Percentiles rank a stretch among this genome's conserved stretches.
These are phyloP conservation scores for Syngnathoides biaculeatus DNA, from an alignment of 2,113 vertebrate species.

Conservation along the genomic window DNA sequence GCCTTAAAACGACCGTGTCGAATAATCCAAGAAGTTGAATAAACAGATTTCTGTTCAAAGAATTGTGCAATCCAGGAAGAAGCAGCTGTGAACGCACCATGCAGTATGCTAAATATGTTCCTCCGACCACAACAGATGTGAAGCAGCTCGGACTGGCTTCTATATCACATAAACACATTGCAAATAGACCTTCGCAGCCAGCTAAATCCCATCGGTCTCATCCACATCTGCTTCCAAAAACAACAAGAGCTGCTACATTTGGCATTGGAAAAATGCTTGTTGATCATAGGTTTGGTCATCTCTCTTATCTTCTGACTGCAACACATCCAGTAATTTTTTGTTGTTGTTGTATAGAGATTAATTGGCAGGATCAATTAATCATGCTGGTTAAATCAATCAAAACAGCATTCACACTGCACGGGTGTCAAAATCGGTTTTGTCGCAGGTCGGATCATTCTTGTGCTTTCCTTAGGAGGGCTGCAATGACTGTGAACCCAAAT, in stretches of 20 bases:
- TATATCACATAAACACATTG: conserved; percentile 10
- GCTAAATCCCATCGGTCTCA: conserved; percentile 45
- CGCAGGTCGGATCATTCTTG: too few relatives aligned
- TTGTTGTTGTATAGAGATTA: too few relatives aligned
- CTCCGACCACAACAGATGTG: conserved; percentile 65
- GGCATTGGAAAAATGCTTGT: not conserved
- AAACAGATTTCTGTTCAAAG: conserved; percentile 14
- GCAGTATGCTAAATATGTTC: conserved; percentile 55
- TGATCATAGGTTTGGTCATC: conserved; percentile 6
- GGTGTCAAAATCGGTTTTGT: too few relatives aligned
- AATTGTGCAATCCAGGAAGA: conserved; percentile 37
- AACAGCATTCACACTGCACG: too few relatives aligned
- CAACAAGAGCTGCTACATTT: conserved; percentile 46
- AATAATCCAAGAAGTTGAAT: conserved; percentile 13
- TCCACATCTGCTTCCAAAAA: conserved; percentile 61
- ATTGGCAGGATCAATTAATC: too few relatives aligned
- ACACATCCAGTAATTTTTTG: not conserved
- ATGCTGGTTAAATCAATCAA: too few relatives aligned
- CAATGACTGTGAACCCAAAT: too few relatives aligned
- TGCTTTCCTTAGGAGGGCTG: too few relatives aligned
- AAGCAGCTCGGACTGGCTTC: conserved; percentile 49
- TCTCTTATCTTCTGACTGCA: not conserved
- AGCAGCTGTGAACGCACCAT: conserved; percentile 56
- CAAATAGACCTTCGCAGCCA: conserved; percentile 19
- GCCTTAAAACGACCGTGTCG: not conserved